phyloP scores from a whole-genome alignment of 2,797 vertebrate species.

The Sebastes minor region DNA sequence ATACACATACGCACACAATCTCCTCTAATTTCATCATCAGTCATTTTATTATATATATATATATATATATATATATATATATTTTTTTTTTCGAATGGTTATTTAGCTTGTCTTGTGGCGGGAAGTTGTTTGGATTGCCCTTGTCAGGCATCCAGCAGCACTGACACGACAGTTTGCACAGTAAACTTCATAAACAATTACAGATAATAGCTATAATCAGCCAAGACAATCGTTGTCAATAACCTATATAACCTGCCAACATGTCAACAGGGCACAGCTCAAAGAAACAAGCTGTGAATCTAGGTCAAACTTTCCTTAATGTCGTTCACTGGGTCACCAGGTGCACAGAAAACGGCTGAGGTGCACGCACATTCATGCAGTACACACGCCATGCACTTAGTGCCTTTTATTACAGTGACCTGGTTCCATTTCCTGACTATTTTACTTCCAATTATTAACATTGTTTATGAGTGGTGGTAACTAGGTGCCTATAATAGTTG shows the following conservation, averaged over 20 bases:
- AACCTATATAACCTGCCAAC: background rate
- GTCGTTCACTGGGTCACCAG: background rate
- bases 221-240: background rate
- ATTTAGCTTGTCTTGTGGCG: background rate
- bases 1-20: too few species aligned
- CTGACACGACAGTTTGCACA: background rate
- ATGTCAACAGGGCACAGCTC: background rate
- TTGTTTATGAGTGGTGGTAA: background rate
- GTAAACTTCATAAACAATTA: background rate
- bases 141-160: background rate
- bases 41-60: too few species aligned
- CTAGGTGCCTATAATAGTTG: background rate
- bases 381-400: background rate
- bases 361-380: background rate
- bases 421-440: background rate
- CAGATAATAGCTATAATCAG: background rate
- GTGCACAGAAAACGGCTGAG: background rate
- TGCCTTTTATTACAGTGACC: background rate
- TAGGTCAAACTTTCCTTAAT: conserved; percentile 1
- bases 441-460: background rate
- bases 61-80: background rate
- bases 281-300: background rate
- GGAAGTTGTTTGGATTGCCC: background rate
- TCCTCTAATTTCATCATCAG: too few species aligned
- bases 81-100: background rate